Evolutionary conservation across 2,113 vertebrate species (phyloP), one percentile per base, ranked within the genome.

Genomic region (Lagenorhynchus albirostris): DNA sequence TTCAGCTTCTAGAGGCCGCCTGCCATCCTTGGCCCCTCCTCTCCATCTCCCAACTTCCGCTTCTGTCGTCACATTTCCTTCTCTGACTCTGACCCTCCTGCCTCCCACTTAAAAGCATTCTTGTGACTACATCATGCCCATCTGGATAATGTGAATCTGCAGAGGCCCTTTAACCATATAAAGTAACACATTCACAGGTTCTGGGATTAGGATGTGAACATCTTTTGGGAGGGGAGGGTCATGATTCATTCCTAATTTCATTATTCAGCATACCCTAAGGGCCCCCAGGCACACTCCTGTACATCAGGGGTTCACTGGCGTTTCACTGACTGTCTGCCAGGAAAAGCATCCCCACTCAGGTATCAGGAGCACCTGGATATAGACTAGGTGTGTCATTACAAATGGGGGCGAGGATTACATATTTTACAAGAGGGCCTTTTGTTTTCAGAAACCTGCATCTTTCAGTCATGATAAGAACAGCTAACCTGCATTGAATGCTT

Each of bases 401-500:
- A 33, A 50, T 2, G 2, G 3, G 50, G 50, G 29, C 25, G 5
- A 3, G 2, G 31, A 12, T n/a, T 2, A 18, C 12, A 17, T 31
- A 2, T 36, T 44, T 50, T 12, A 31, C 36, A 20, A 44, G 50
- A 55, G 21, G 63, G 38, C 23, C 38, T 70, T 83, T 58, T 12
- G 31, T 74, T 93, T 62, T 41, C 13, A 55, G 65, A 73, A 77
- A 29, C 2, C 0, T n/a, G 6, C n/a, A 14, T 50, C 68, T 82
- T 67, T n/a, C 14, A 18, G 8, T 29, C 44, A 2, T 0, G 41
- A 4, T 12, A 23, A 26, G 50, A 83, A 84, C 3, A 9, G 31
- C 63, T 25, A 21, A 6, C 31, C 3, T 0, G 1, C 4, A 20
- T 0, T 0, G 5, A 17, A 21, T 1, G 47, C 70, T 55, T 2